These are phyloP conservation scores for Elephantulus edwardii DNA, from an alignment of 2,113 vertebrate species.

Conservation along the genomic window DNA sequence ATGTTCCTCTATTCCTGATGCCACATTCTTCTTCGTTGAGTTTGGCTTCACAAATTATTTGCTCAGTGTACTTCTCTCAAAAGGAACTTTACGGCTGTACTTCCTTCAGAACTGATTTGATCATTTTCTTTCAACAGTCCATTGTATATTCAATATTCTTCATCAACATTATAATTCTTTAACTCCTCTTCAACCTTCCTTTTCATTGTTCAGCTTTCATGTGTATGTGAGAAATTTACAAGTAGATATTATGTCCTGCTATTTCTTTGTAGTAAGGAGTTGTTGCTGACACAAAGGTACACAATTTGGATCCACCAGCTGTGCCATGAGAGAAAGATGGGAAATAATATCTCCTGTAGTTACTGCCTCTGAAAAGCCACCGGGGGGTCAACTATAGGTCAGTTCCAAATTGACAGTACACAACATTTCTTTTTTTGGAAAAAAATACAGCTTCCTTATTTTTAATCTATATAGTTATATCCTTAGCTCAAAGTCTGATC, in stretches of 20 bases:
- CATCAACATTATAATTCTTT: not conserved
- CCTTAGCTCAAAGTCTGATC: not conserved
- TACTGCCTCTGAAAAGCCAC: no score
- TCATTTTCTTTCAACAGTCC: not conserved
- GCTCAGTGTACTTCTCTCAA: no score
- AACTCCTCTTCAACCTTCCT: not conserved
- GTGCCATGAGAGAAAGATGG: no score
- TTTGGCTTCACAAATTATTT: no score
- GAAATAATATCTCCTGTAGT: no score
- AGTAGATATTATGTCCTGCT: not conserved
- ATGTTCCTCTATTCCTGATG: no score
- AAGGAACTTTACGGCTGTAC: not conserved
- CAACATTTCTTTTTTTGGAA: not conserved
- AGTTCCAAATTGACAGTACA: no score
- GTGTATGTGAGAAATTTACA: not conserved
- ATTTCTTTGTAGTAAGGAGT: no score
- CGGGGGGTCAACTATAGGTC: no score
- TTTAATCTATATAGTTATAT: not conserved
- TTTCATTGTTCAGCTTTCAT: not conserved
- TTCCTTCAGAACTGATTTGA: not conserved
- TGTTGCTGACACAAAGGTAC: no score
- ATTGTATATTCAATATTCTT: not conserved
- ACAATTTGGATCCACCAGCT: no score
- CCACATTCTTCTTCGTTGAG: no score
- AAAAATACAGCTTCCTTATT: not conserved